A percentile compares a stretch with the other conserved stretches of the same genome.
phyloP scores from a whole-genome alignment of 2,888 invertebrate species.

The Aelia acuminata region DNA sequence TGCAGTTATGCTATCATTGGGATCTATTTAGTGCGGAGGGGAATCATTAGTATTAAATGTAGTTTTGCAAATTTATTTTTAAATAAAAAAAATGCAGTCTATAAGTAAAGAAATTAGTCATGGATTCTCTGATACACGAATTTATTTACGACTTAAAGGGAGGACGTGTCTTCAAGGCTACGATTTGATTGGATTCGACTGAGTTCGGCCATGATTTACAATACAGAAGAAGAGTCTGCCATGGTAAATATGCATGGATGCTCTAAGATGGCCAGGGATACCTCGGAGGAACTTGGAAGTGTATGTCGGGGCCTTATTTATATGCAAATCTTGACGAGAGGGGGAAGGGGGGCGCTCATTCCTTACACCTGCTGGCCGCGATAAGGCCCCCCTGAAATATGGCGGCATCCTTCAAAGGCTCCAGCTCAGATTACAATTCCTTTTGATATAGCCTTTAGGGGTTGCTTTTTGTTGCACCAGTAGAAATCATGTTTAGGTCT shows the following conservation, averaged over 20 bases:
- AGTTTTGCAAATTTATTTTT: no score
- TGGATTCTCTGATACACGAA: no score
- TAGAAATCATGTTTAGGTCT: background rate
- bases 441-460: slow-evolving; percentile 15
- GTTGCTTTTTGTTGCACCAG: background rate
- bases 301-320: slow-evolving; percentile 61
- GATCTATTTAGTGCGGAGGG: no score
- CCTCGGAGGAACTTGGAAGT: slow-evolving; percentile 33
- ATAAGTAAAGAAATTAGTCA: no score
- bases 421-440: slow-evolving; percentile 29
- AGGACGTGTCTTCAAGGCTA: no score
- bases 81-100: no score
- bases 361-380: slow-evolving; percentile 46
- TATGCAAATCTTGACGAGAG: slow-evolving; percentile 61
- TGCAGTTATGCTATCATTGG: no score
- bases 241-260: slow-evolving; percentile 42
- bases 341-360: slow-evolving; percentile 51
- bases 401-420: slow-evolving; percentile 42
- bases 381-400: slow-evolving; percentile 42
- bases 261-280: slow-evolving; percentile 33
- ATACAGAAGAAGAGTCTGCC: background rate
- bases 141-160: no score
- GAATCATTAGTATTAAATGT: no score
- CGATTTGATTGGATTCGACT: background rate
- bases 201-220: background rate